A percentile compares a stretch with the other conserved stretches of the same genome.
Conservation (phyloP, 1,140 invertebrate genomes). For the Aphelenchoides fujianensis region DNA sequence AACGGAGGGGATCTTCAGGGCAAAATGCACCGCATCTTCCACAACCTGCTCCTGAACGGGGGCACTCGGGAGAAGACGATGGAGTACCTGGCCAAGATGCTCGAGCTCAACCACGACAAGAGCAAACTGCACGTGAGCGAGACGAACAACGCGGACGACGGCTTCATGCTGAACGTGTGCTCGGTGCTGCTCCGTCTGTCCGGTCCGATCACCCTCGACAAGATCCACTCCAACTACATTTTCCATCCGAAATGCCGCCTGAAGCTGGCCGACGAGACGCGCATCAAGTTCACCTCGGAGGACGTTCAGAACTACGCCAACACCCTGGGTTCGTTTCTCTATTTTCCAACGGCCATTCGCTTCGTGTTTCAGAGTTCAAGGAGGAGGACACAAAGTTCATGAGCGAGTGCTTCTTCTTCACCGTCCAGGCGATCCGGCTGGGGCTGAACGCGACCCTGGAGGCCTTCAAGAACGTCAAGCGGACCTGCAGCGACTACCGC, state of each 20-base stretch:
- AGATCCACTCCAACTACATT: conserved; percentile 79
- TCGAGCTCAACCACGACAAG: conserved; percentile 79
- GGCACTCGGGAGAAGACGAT: conserved; percentile 74
- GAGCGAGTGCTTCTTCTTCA: conserved; percentile 93
- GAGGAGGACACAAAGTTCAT: conserved; percentile 78
- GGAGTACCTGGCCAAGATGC: conserved; percentile 73
- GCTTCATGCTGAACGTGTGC: conserved; percentile 88
- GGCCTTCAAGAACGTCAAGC: conserved; percentile 77
- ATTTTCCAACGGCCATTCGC: background rate
- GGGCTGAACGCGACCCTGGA: conserved; percentile 80
- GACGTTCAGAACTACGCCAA: background rate
- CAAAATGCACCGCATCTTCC: conserved; percentile 76
- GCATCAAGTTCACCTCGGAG: conserved; percentile 68
- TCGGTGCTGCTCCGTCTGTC: conserved; percentile 82
- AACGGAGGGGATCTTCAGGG: conserved; percentile 63
- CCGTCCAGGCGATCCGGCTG: conserved; percentile 85
- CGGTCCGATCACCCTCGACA: conserved; percentile 71
- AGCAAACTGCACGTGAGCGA: conserved; percentile 5
- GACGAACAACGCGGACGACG: conserved; percentile 69
- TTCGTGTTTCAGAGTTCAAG: conserved; percentile 61
- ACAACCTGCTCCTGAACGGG: conserved; percentile 77
- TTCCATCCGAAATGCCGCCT: conserved; percentile 77
- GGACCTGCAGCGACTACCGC: conserved; percentile 56
- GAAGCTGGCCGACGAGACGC: conserved; percentile 77
- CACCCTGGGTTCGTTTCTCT: background rate